Percentiles rank a stretch among this genome's conserved stretches.
phyloP scores from a whole-genome alignment of 2,113 vertebrate species.

The Lycocorax pyrrhopterus region DNA sequence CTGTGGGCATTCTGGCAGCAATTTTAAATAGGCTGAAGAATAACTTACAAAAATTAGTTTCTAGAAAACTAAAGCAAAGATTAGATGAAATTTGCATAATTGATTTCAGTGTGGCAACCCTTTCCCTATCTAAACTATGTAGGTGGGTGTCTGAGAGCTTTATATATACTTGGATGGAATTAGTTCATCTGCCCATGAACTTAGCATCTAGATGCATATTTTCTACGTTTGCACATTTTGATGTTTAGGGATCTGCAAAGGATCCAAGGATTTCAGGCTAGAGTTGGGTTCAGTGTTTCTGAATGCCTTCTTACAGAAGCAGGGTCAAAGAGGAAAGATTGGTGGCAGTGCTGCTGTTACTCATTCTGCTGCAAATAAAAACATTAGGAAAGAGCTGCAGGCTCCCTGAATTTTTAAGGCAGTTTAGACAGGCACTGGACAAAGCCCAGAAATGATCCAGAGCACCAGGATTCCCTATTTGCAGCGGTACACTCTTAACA shows the following conservation, averaged over 20 bases:
- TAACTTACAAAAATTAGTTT: not conserved
- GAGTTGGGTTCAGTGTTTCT: not conserved
- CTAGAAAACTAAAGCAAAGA: not conserved
- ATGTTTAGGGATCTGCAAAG: not conserved
- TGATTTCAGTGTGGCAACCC: not conserved
- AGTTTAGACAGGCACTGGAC: not conserved
- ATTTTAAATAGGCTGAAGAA: not conserved
- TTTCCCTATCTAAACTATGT: not conserved
- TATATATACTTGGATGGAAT: not conserved
- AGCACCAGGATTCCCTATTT: not conserved
- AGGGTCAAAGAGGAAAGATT: not conserved
- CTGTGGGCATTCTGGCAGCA: not conserved
- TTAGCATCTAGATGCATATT: not conserved
- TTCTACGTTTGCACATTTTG: not conserved
- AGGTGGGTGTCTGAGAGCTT: not conserved
- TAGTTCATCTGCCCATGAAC: not conserved
- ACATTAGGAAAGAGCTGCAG: not conserved
- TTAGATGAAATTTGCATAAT: not conserved
- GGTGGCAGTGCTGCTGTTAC: not conserved
- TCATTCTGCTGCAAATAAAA: not conserved
- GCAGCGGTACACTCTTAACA: not conserved
- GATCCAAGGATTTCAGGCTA: not conserved
- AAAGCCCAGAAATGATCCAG: not conserved
- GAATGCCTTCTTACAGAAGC: not conserved
- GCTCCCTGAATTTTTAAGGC: not conserved